These are phyloP conservation scores for Myrmophylax atrothorax DNA, from an alignment of 2,113 vertebrate species.

Conservation along the genomic window DNA sequence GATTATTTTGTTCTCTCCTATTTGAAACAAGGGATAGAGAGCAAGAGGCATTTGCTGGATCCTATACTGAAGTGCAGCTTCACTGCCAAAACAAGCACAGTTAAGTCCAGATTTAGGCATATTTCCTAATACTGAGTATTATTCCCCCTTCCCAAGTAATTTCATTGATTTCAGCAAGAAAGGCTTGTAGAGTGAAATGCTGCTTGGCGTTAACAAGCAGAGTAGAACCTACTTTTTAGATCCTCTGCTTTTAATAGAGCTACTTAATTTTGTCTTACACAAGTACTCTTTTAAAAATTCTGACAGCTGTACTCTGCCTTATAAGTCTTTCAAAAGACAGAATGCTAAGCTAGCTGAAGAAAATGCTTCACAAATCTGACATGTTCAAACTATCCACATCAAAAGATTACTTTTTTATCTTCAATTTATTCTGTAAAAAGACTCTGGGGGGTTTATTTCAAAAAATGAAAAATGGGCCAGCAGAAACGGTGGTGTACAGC, in stretches of 20 bases:
- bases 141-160: background rate
- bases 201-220: background rate
- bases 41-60: background rate
- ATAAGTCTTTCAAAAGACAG: slow-evolving; percentile 53
- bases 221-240: slow-evolving; percentile 5
- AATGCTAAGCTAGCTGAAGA: slow-evolving; percentile 2
- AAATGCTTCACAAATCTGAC: slow-evolving; percentile 73
- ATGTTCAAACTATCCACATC: slow-evolving; percentile 70
- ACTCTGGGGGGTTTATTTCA: slow-evolving; percentile 75
- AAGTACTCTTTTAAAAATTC: background rate
- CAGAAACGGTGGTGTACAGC: slow-evolving; percentile 43
- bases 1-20: background rate
- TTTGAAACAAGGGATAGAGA: background rate
- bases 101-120: background rate
- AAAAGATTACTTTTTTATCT: slow-evolving; percentile 75
- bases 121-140: background rate
- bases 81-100: background rate
- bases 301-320: slow-evolving; percentile 50
- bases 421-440: slow-evolving; percentile 77
- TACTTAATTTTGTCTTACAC: slow-evolving; percentile 53
- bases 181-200: background rate
- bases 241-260: slow-evolving; percentile 32
- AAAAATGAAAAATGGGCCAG: slow-evolving; percentile 77
- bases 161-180: background rate
- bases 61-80: background rate